A percentile compares a stretch with the other conserved stretches of the same genome.
These are phyloP conservation scores for Rhyzopertha dominica DNA, from an alignment of 1,140 invertebrate species.

Conservation along the genomic window DNA sequence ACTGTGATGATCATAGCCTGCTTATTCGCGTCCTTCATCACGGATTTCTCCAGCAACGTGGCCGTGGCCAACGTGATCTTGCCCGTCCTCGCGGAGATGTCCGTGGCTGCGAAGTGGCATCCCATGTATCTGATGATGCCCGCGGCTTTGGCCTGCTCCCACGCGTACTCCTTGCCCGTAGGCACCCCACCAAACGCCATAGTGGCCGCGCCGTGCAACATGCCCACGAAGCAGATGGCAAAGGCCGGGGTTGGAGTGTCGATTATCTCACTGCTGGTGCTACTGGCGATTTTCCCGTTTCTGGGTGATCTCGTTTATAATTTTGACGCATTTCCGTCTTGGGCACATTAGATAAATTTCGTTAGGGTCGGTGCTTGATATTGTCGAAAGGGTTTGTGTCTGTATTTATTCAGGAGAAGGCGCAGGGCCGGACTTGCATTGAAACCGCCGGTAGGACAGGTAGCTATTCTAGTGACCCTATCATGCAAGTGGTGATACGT, in stretches of 20 bases:
- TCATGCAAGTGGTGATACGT: no score
- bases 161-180: slow-evolving; percentile 70
- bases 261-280: slow-evolving; percentile 39
- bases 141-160: slow-evolving; percentile 72
- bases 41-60: slow-evolving; percentile 80
- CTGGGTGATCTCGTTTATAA: slow-evolving; percentile 54
- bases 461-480: no score
- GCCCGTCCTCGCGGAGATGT: slow-evolving; percentile 73
- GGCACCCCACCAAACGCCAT: slow-evolving; percentile 91
- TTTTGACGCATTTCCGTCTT: slow-evolving; percentile 52
- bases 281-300: slow-evolving; percentile 42
- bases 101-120: slow-evolving; percentile 54
- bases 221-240: slow-evolving; percentile 72
- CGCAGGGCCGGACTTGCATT: slow-evolving; percentile 1
- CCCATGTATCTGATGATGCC: slow-evolving; percentile 86
- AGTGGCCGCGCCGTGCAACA: slow-evolving; percentile 74
- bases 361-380: background rate
- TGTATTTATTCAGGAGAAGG: background rate
- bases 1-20: slow-evolving; percentile 56
- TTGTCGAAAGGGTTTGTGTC: background rate
- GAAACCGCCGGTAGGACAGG: no score
- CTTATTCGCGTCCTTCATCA: slow-evolving; percentile 55
- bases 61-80: slow-evolving; percentile 80
- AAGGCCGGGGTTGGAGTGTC: slow-evolving; percentile 43
- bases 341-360: slow-evolving; percentile 39